These are phyloP conservation scores for Malurus elegans DNA, from an alignment of 2,113 vertebrate genomes.

Conservation along the genomic window DNA sequence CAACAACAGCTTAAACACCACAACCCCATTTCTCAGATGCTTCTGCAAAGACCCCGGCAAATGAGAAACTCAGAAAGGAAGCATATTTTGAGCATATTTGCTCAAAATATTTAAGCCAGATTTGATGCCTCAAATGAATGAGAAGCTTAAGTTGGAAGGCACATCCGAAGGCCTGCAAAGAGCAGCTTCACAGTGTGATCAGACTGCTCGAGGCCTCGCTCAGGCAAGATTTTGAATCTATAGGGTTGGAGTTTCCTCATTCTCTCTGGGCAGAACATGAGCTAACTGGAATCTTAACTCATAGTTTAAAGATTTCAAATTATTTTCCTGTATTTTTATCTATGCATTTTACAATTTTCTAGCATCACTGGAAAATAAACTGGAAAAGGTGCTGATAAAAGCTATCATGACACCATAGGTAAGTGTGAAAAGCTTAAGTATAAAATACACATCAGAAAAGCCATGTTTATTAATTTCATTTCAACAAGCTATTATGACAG, in stretches of 20 bases:
- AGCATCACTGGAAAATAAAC: background rate
- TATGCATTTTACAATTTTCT: background rate
- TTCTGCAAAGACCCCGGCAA: slow-evolving; percentile 65
- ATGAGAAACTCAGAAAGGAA: slow-evolving; percentile 68
- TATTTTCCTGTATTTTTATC: slow-evolving; percentile 56
- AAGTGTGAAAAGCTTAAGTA: background rate
- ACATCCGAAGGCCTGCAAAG: background rate
- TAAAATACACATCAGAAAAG: background rate
- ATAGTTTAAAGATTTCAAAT: background rate
- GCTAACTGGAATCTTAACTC: background rate
- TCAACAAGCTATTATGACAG: background rate
- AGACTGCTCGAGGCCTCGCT: background rate
- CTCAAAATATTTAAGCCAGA: slow-evolving; percentile 76
- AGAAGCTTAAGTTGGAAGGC: slow-evolving; percentile 55
- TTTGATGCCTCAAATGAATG: slow-evolving; percentile 65
- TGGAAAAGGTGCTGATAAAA: background rate
- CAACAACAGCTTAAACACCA: slow-evolving; percentile 32
- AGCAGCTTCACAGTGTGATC: background rate
- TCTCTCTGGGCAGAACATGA: slow-evolving; percentile 39
- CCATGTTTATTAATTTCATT: background rate
- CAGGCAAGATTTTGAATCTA: background rate
- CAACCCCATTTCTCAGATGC: slow-evolving; percentile 69
- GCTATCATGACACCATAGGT: accelerated
- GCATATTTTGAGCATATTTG: background rate
- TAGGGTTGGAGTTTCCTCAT: background rate